Conservation (phyloP, 2,888 invertebrate genomes). For the Nudaria mundana region DNA sequence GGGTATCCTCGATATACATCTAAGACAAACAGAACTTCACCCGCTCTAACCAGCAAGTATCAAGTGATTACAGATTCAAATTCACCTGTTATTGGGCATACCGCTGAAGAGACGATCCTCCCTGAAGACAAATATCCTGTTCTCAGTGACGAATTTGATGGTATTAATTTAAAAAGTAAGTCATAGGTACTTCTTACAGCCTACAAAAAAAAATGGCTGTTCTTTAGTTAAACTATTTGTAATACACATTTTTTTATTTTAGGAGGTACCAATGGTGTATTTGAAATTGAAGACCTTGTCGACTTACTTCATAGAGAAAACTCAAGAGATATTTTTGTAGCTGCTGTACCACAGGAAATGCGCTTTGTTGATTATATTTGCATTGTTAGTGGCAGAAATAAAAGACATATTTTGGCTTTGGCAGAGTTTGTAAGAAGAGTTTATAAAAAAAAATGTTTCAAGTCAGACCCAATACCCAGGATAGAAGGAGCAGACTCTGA, state of each 20-base stretch:
- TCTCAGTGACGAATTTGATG: conserved; percentile 83
- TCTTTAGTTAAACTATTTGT: not conserved
- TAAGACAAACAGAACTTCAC: conserved; percentile 60
- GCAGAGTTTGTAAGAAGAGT: conserved; percentile 88
- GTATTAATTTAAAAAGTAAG: conserved; percentile 82
- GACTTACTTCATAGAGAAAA: conserved; percentile 88
- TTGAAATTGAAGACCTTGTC: conserved; percentile 93
- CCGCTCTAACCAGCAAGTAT: conserved; percentile 82
- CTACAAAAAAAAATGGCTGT: too few species aligned
- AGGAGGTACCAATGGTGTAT: conserved; percentile 93
- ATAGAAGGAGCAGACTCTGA: conserved; percentile 88
- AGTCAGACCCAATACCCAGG: conserved; percentile 84
- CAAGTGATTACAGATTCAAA: conserved; percentile 87
- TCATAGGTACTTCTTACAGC: not conserved
- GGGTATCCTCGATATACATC: conserved; percentile 59
- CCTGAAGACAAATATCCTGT: conserved; percentile 50
- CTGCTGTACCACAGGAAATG: conserved; percentile 85
- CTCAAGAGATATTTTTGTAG: conserved; percentile 90
- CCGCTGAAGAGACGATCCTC: conserved; percentile 85
- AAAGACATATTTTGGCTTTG: conserved; percentile 87
- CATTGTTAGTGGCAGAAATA: conserved; percentile 87
- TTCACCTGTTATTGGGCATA: conserved; percentile 85
- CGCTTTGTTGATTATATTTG: conserved; percentile 94
- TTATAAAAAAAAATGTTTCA: conserved; percentile 86
- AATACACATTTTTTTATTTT: conserved; percentile 34